Evolutionary conservation across 1,140 invertebrate species (phyloP), one percentile per base, ranked within the genome.

Genomic region (Hermetia illucens): DNA sequence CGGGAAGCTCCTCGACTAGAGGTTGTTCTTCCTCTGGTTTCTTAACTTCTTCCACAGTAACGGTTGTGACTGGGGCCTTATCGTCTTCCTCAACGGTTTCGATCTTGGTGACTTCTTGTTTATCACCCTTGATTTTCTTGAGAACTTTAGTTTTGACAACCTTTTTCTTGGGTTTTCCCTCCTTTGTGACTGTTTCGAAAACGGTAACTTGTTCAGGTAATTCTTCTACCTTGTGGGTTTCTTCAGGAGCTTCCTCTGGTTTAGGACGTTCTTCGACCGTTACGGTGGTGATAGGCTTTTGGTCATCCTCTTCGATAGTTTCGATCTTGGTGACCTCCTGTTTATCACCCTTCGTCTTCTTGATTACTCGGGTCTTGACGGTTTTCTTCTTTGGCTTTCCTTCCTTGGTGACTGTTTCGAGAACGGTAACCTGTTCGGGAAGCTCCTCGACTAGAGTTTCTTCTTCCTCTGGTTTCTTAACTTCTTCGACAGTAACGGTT

Each of bases 241-340:
- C 22, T 18, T 34, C 33, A 13, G 36, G 36, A 3, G 50, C 35
- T 43, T 47, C 39, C 16, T 45, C 30, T 24, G 27, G 27, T 31
- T 36, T 17, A 18, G 44, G 34, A 43, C 34, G 40, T 47, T 52
- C 36, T 44, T 55, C 50, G 32, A 52, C 44, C 18, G 40, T 48
- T 21, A 54, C 45, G 20, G 40, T 49, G 21, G 40, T 39, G 21
- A 36, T 52, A 10, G 45, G 42, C 17, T 36, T 21, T 35, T 48
- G 44, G 10, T 42, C 46, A 38, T 50, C 48, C 35, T 48, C 45
- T 33, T 47, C 40, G 3, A 52, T 30, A 12, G 41, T 56, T 13
- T 56, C 42, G 34, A 60, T 56, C 43, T 60, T 52, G 6, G 53
- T 57, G 6, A 40, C 46, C 47, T 59, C 50, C 44, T 52, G 38